Conservation (phyloP, 2,113 vertebrate species). For the Hippocampus barbouri region DNA sequence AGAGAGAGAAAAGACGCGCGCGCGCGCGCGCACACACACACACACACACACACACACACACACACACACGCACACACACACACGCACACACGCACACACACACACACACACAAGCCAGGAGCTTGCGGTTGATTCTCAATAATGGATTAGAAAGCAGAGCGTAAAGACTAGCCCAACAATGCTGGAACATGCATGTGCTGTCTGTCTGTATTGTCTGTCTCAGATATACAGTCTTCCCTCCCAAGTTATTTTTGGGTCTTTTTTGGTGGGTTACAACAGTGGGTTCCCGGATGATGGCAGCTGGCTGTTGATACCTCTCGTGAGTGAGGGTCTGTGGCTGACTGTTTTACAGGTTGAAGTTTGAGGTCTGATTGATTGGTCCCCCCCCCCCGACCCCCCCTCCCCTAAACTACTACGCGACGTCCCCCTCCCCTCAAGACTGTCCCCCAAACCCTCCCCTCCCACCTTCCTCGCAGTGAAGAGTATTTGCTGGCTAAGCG, state of each 20-base stretch:
- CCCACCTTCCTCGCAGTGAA: slow-evolving; percentile 27
- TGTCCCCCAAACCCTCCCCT: slow-evolving; percentile 5
- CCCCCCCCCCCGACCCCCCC: slow-evolving; percentile 1
- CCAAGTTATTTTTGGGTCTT: neutral
- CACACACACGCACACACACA: neutral
- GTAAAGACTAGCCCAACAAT: neutral
- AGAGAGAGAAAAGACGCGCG: too few species aligned
- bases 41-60: neutral
- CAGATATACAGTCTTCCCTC: neutral
- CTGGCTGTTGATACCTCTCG: slow-evolving; percentile 36
- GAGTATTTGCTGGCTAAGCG: slow-evolving; percentile 62
- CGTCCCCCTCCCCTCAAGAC: too few species aligned
- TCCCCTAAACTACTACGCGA: too few species aligned
- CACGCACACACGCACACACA: neutral
- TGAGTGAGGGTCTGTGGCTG: neutral
- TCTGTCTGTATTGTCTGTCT: neutral
- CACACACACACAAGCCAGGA: slow-evolving; percentile 29
- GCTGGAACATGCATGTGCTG: neutral
- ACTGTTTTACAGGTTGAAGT: slow-evolving; percentile 27
- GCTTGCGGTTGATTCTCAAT: slow-evolving; percentile 30
- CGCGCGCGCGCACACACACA: too few species aligned
- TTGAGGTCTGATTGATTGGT: slow-evolving; percentile 50
- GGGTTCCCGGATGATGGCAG: slow-evolving; percentile 30
- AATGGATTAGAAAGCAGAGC: slow-evolving; percentile 61
- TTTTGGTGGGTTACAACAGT: slow-evolving; percentile 27